phyloP scores from a whole-genome alignment of 2,888 invertebrate species.

The Cryptocephalus primarius region DNA sequence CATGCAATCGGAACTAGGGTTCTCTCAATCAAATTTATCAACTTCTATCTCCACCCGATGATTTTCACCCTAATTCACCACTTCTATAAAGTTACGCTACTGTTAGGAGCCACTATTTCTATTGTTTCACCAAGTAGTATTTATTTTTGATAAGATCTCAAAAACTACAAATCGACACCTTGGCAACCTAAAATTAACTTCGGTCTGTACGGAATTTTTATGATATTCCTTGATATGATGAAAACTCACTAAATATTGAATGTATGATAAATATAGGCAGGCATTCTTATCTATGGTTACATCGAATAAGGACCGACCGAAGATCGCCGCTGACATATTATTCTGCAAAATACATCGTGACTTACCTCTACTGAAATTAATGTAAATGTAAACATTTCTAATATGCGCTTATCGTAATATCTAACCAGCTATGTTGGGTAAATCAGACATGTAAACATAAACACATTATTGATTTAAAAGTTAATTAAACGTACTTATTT shows the following conservation, averaged over 20 bases:
- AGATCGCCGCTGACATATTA: neutral
- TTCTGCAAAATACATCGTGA: too few species aligned
- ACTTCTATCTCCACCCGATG: slow-evolving; percentile 24
- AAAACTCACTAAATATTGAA: slow-evolving; percentile 24
- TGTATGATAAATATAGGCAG: slow-evolving; percentile 1
- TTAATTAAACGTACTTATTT: too few species aligned
- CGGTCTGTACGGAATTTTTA: slow-evolving; percentile 35
- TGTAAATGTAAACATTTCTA: too few species aligned
- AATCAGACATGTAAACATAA: too few species aligned
- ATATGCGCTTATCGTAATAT: too few species aligned
- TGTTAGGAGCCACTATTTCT: slow-evolving; percentile 27
- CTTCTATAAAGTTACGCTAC: slow-evolving; percentile 17
- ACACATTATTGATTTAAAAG: too few species aligned
- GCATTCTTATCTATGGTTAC: too few species aligned
- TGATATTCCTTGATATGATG: slow-evolving; percentile 25
- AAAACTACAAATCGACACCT: slow-evolving; percentile 40
- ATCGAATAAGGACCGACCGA: slow-evolving; percentile 7
- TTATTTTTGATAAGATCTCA: slow-evolving; percentile 39
- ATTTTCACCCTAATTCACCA: neutral
- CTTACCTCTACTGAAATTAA: too few species aligned
- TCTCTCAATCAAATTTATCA: slow-evolving; percentile 40
- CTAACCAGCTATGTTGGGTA: too few species aligned
- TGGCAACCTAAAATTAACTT: slow-evolving; percentile 38
- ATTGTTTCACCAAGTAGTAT: slow-evolving; percentile 37
- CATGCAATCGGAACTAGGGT: slow-evolving; percentile 38